Evolutionary conservation across 2,888 invertebrate genomes (phyloP), one percentile per base, ranked within the genome.

Genomic region (Meta bourneti): DNA sequence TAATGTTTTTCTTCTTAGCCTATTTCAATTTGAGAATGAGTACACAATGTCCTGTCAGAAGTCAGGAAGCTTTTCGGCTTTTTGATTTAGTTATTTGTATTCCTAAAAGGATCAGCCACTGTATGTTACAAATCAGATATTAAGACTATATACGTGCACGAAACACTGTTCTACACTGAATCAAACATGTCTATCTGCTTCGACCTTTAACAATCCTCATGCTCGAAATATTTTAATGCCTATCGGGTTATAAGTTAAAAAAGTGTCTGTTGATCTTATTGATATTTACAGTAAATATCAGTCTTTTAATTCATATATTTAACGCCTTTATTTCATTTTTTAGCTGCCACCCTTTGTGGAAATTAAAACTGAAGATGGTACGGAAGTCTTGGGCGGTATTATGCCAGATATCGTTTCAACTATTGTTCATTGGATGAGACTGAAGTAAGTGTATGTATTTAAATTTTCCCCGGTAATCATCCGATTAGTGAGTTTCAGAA

Each of bases 311-410:
- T n/a, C 8, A 8, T 61, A 20, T 72, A 6, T 80, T 54, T 20
- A 34, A 34, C 4, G 34, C 34, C 4, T 34, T 34, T 34, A 34
- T 80, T 79, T 51, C 49, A 9, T 48, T n/a, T 34, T 19, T 1
- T 49, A 89, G 89, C 6, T 89, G 34, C 83, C 89, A 69, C 89
- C 89, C 6, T 89, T 89, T 77, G 89, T 89, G 6, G 72, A 79
- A 79, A 49, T 89, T 19, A 19, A 8, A 16, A 69, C 13, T 51
- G 52, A n/a, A 1, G 70, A 52, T 48, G 89, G 49, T 7, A 16
- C 9, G n/a, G 69, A 34, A n/a, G n/a, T 13, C 13, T 13, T 74
- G 8, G 83, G 71, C n/a, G 89, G 89, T 11, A 52, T 89, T 19
- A 89, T 89, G 83, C 77, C 78, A 5, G 82, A 69, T 16, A 89